These are phyloP conservation scores for Salvelinus sp. DNA, from an alignment of 2,113 vertebrate genomes.

Conservation along the genomic window DNA sequence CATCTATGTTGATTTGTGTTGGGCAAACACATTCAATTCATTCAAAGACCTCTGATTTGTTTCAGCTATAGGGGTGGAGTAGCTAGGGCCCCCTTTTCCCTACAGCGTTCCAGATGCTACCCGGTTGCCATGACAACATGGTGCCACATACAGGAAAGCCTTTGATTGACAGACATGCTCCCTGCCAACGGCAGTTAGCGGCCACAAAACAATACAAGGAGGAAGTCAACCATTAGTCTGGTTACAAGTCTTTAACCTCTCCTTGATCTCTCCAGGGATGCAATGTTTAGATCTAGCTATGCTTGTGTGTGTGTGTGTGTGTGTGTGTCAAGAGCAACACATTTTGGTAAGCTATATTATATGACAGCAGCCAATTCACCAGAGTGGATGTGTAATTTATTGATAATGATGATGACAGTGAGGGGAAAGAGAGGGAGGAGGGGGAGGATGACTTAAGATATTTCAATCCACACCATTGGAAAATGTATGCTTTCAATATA, in stretches of 20 bases:
- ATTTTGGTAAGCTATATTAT: neutral
- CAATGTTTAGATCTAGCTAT: slow-evolving; percentile 1
- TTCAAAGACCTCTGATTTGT: slow-evolving; percentile 9
- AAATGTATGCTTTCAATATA: too few relatives aligned
- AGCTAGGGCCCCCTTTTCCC: slow-evolving; percentile 10
- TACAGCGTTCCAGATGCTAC: slow-evolving; percentile 19
- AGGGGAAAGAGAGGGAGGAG: neutral
- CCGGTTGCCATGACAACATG: slow-evolving; percentile 37
- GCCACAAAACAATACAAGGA: slow-evolving; percentile 26
- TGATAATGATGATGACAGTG: neutral
- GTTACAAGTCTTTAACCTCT: slow-evolving; percentile 33
- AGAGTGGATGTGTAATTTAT: neutral
- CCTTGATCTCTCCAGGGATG: slow-evolving; percentile 24
- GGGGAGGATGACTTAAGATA: neutral
- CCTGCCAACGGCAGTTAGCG: slow-evolving; percentile 12
- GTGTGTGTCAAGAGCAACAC: neutral
- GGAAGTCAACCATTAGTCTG: slow-evolving; percentile 45
- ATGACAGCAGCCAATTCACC: neutral
- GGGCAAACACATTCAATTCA: slow-evolving; percentile 16
- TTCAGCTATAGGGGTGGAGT: neutral
- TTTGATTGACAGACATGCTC: slow-evolving; percentile 38
- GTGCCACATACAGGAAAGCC: slow-evolving; percentile 14
- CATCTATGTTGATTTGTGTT: neutral
- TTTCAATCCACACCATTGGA: too few relatives aligned
- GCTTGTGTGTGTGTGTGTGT: slow-evolving; percentile 21